Base-by-base conservation (phyloP, 2,113 vertebrate genomes). In the Dryoscopus gambensis region DNA sequence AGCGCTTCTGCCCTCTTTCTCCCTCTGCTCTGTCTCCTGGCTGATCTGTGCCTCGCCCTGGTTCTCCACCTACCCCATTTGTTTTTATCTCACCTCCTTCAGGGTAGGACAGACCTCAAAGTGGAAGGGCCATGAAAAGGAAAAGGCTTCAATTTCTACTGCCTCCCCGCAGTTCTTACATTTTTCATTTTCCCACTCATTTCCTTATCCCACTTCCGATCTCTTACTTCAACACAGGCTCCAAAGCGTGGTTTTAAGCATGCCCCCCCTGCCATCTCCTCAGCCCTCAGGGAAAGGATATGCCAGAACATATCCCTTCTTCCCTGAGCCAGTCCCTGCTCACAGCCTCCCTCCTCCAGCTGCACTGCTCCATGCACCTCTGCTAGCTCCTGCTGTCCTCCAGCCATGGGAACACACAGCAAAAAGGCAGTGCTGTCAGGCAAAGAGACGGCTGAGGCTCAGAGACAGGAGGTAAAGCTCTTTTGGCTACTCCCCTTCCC, bases 181-280 rank as follows among this genome's bases (percentile, higher is more conserved):
- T 84, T 86, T 69, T 88, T 73, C 49, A 83, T 90, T 94, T 91
- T 71, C 83, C 74, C 87, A 89, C 62, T 73, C 84, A 57, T 65
- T 95, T 92, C 67, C 78, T 91, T 95, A 97, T 94, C 81, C 70
- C 65, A 50, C 37, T 78, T 96, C 94, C 28, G 0, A 94, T 82
- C 93, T 93, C 81, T 19, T n/a, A 25, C 77, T 94, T 65, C 87
- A 77, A 65, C 50, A n/a, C 40, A 64, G 73, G 44, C 46, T 83
- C 79, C 59, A n/a, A 92, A 93, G 39, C 13, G 27, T 13, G 2
- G 60, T 55, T 95, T 65, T 35, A 70, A 91, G 59, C 46, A 67
- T n/a, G 2, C 0, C 13, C 19, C 27, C 18, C 16, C 25, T 0
- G 0, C 22, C 3, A 2, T 23, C 77, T 75, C n/a, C 68, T 92